These are phyloP conservation scores for Sebastes paucispinis DNA, from an alignment of 2,797 vertebrate species.

Conservation along the genomic window DNA sequence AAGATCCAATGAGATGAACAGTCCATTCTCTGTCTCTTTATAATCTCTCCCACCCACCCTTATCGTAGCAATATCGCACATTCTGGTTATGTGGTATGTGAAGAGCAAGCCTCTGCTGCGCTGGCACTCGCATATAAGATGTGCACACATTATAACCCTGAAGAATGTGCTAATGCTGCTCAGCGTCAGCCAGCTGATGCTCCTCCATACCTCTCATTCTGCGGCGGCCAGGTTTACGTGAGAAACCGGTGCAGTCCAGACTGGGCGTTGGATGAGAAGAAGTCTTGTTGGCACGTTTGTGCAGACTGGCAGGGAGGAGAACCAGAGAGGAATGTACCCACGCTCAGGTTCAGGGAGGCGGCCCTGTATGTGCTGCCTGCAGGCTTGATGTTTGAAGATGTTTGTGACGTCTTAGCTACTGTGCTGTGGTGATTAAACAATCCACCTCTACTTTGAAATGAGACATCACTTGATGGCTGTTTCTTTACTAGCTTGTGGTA, in stretches of 20 bases:
- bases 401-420: background rate
- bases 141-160: background rate
- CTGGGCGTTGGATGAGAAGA: constrained; percentile 23
- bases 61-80: constrained; percentile 1
- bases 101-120: background rate
- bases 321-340: constrained; percentile 37
- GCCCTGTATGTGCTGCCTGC: constrained; percentile 15
- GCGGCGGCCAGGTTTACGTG: background rate
- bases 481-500: background rate
- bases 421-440: background rate
- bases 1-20: background rate
- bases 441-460: background rate
- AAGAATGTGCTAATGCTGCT: constrained; percentile 17
- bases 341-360: constrained; percentile 23
- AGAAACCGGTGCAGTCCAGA: constrained; percentile 1
- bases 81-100: constrained; percentile 20
- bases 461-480: background rate
- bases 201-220: background rate
- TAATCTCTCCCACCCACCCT: background rate
- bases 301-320: constrained; percentile 34
- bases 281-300: constrained; percentile 24
- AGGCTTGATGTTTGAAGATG: background rate
- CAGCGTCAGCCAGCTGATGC: constrained; percentile 14
- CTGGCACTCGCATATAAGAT: background rate
- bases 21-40: background rate